Evolutionary conservation across 2,888 invertebrate species (phyloP).

Genomic region (Zhuqinia jingwanae): DNA sequence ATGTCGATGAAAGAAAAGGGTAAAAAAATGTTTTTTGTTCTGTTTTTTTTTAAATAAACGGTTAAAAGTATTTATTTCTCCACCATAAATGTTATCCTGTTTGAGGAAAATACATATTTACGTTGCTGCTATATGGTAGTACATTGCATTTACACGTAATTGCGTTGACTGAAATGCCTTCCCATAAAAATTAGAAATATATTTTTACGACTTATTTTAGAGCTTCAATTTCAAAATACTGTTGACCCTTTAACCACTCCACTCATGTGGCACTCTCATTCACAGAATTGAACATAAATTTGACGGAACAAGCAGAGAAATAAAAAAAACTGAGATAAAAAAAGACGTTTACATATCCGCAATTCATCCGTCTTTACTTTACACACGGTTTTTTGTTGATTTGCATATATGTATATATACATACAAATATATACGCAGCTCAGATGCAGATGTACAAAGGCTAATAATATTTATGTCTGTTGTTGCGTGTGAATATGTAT

Average conservation of each 20-base stretch:
- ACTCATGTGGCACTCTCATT: neutral
- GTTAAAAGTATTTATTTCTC: no score
- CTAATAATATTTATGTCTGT: neutral
- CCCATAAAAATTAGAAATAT: neutral
- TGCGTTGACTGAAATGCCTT: no score
- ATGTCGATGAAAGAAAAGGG: no score
- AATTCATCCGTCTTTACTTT: conserved; percentile 5
- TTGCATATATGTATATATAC: conserved; percentile 4
- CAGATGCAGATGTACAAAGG: no score
- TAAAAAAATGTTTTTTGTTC: no score
- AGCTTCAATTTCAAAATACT: neutral
- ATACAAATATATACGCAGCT: no score
- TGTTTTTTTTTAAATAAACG: no score
- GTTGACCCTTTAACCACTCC: neutral
- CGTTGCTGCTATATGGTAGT: no score
- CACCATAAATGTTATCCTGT: no score
- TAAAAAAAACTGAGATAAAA: neutral
- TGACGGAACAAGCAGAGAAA: conserved; percentile 16
- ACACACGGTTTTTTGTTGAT: neutral
- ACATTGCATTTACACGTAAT: no score
- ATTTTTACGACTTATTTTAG: neutral
- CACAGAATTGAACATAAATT: neutral
- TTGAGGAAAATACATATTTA: no score
- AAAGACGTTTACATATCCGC: neutral
- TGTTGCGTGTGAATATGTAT: neutral